Base-by-base conservation (phyloP, 1,140 invertebrate species). In the Aricia agestis region DNA sequence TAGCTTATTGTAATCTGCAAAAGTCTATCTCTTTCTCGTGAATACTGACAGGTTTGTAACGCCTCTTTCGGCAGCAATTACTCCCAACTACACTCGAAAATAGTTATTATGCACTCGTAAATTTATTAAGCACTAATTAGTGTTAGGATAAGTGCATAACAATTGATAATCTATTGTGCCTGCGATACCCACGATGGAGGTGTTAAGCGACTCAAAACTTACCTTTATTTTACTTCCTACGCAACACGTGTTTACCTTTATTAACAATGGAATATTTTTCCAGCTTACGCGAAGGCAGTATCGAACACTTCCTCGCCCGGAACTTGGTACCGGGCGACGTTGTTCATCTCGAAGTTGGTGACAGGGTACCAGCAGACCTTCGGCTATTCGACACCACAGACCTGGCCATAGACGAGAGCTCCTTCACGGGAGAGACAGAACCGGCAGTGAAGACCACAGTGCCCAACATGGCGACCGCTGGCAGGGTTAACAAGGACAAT, bases 271-370 rank as follows among this genome's bases (percentile, higher is more conserved):
- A 25, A 2, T 25, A 36, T 36, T 36, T 36, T 79, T 93, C 63
- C 85, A 97, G 96, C 84, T 91, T 99, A 71, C 93, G 99, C 68
- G 97, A 99, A 91, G 97, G 98, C 45, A 94, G 95, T 15, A 83
- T 98, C 45, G 96, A 99, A 81, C 95, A 96, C 67, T 99, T 99
- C 92, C 93, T 99, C 36, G 99, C 98, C 0, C 93, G 97, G 69
- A 97, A 99, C 86, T 93, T 99, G 66, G 98, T 99, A 11, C 99
- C 99, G n/a, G 99, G 99, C 10, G 99, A 99, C 92, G 93, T 99
- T 74, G 96, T 99, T 0, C 93, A 96, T 80, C 93, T 99, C 18
- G 97, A 96, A 86, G 96, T 99, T 32, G 99, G 99, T 15, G 98
- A 99, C 88, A 93, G 98, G 76, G 97, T 99, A 59, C 98, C 99